Percentiles rank a stretch among this genome's conserved stretches.
Conservation (phyloP, 2,888 invertebrate genomes). For the Apodemia zela region DNA sequence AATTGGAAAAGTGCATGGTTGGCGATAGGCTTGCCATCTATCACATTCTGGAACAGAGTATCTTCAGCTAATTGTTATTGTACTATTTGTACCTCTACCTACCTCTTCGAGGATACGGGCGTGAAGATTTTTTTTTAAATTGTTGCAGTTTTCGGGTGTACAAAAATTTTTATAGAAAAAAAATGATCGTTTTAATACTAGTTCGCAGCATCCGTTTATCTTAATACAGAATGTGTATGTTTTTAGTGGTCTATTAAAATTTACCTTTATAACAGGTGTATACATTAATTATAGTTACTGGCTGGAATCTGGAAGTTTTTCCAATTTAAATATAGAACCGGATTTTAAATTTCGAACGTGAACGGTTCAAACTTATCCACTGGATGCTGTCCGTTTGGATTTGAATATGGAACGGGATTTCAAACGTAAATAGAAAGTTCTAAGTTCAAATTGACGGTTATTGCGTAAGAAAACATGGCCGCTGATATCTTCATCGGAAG, state of each 20-base stretch:
- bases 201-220: neutral
- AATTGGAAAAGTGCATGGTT: too few relatives aligned
- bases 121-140: too few relatives aligned
- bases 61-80: too few relatives aligned
- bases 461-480: conserved; percentile 17
- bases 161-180: too few relatives aligned
- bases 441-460: conserved; percentile 27
- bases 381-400: conserved; percentile 33
- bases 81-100: too few relatives aligned
- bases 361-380: neutral
- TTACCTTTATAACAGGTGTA: conserved; percentile 9
- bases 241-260: neutral
- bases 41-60: too few relatives aligned
- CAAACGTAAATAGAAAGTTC: conserved; percentile 37
- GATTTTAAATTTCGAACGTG: conserved; percentile 11
- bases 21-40: too few relatives aligned
- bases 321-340: conserved; percentile 10
- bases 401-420: conserved; percentile 38
- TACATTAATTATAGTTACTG: conserved; percentile 10
- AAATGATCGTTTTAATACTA: neutral
- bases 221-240: neutral
- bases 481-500: conserved; percentile 5
- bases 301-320: conserved; percentile 10
- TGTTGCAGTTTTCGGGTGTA: too few relatives aligned
- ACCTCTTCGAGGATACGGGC: too few relatives aligned